Conservation (phyloP, 1,140 invertebrate species). For the Atta colombica region DNA sequence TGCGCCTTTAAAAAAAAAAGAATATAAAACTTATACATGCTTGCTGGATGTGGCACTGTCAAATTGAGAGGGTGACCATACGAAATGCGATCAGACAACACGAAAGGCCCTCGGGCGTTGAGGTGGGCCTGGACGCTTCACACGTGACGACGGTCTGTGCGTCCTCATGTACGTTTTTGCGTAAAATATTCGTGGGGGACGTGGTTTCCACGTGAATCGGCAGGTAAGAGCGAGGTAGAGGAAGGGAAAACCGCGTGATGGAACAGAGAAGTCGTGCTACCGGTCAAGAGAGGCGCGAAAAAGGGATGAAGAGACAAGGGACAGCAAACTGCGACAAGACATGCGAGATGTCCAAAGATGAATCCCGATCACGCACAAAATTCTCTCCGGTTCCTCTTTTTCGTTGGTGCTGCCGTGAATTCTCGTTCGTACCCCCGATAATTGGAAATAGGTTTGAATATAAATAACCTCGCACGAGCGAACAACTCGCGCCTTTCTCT, state of each 20-base stretch:
- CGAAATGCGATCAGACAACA: slow-evolving; percentile 12
- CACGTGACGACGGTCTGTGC: slow-evolving; percentile 56
- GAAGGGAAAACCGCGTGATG: slow-evolving; percentile 44
- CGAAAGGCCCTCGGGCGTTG: slow-evolving; percentile 36
- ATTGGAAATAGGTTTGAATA: slow-evolving; percentile 77
- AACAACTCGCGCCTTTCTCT: neutral
- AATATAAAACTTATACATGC: neutral
- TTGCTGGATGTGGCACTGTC: neutral
- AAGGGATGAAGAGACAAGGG: slow-evolving; percentile 64
- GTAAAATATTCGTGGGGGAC: slow-evolving; percentile 72
- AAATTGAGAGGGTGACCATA: slow-evolving; percentile 22
- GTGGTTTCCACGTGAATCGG: slow-evolving; percentile 48
- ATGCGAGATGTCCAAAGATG: slow-evolving; percentile 81
- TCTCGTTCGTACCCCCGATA: slow-evolving; percentile 68
- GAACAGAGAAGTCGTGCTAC: slow-evolving; percentile 63
- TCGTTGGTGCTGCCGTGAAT: slow-evolving; percentile 48
- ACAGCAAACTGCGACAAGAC: slow-evolving; percentile 83
- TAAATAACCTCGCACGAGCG: slow-evolving; percentile 72
- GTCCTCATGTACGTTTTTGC: slow-evolving; percentile 41
- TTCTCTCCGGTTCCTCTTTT: slow-evolving; percentile 43
- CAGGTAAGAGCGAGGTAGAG: slow-evolving; percentile 40
- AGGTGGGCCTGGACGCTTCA: slow-evolving; percentile 46
- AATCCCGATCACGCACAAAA: slow-evolving; percentile 84
- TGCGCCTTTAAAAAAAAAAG: neutral
- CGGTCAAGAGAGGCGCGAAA: slow-evolving; percentile 73